Evolutionary conservation across 2,888 invertebrate genomes (phyloP).

Genomic region (Erannis defoliaria): DNA sequence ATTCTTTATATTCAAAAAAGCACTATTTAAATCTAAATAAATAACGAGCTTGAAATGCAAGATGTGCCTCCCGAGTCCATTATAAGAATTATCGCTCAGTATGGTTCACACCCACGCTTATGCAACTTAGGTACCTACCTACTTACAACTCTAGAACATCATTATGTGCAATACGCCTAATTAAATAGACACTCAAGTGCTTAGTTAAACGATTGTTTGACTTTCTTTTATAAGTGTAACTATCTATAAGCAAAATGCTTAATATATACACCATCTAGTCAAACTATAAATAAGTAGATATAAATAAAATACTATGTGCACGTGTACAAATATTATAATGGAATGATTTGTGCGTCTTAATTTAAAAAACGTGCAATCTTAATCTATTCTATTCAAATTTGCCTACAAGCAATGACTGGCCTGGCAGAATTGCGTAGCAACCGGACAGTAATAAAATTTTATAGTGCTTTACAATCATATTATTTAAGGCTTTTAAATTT

Average conservation of each 20-base stretch:
- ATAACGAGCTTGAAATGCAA: slow-evolving; percentile 50
- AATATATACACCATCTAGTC: not conserved
- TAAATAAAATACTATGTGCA: not conserved
- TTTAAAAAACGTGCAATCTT: not conserved
- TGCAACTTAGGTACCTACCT: not conserved
- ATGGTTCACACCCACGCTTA: slow-evolving; percentile 68
- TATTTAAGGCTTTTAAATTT: not conserved
- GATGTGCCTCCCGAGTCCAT: slow-evolving; percentile 76
- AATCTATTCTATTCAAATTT: not conserved
- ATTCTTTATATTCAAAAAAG: too few relatives aligned
- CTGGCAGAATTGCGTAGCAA: not conserved
- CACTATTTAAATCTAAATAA: slow-evolving; percentile 26
- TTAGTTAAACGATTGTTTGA: too few relatives aligned
- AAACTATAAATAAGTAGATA: not conserved
- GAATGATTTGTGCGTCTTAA: not conserved
- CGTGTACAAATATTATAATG: not conserved
- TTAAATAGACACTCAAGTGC: not conserved
- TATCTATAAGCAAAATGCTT: not conserved
- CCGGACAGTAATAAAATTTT: slow-evolving; percentile 23
- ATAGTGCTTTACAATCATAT: slow-evolving; percentile 20
- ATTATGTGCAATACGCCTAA: not conserved
- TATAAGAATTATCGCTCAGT: slow-evolving; percentile 60
- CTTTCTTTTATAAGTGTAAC: not conserved
- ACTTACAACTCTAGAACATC: not conserved
- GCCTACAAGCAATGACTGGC: too few relatives aligned